Evolutionary conservation across 1,140 invertebrate species (phyloP), one percentile per base, ranked within the genome.

Genomic region (Diorhabda elongata): DNA sequence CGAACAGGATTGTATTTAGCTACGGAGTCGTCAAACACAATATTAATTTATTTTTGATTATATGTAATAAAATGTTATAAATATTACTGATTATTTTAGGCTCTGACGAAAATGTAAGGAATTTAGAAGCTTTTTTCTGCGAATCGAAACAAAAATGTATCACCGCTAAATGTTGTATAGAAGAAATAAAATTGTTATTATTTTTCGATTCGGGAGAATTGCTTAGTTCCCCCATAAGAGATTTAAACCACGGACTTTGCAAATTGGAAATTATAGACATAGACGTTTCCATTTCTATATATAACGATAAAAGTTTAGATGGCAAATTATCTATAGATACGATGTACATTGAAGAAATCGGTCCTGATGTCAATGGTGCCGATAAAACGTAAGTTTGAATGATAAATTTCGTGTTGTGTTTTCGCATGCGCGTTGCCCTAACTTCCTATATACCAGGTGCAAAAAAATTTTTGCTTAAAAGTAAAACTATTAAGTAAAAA

Each of bases 131-230:
- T 2, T 93, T 93, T 76, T 88, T 93, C 62, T 87, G 86, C 45
- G 88, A 90, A 76, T 85, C 84, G 66, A 87, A 89, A 64, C 81
- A 85, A 61, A 87, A 86, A 70, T 87, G 88, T 70, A 75, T 86
- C 2, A 82, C 78, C 64, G 81, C 81, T 66, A 88, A 88, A 70
- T 84, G 91, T 67, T 84, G 84, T 5, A 80, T 92, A 43, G 91
- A 93, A 74, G 89, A 75, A 59, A 65, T 73, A 60, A 87, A 89
- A 72, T 67, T 93, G 2, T 87, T 87, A 75, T 80, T 93, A 3
- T 92, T 89, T 76, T 89, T 87, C 52, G 91, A 92, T 74, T 86
- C 88, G 64, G 90, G 91, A 69, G 91, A 92, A 80, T 84, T 91
- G 2, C 77, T 91, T 6, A 91, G 90, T 79, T 92, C 90, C 3